Evolutionary conservation across 1,140 invertebrate genomes (phyloP).

Genomic region (Augochlora pura): DNA sequence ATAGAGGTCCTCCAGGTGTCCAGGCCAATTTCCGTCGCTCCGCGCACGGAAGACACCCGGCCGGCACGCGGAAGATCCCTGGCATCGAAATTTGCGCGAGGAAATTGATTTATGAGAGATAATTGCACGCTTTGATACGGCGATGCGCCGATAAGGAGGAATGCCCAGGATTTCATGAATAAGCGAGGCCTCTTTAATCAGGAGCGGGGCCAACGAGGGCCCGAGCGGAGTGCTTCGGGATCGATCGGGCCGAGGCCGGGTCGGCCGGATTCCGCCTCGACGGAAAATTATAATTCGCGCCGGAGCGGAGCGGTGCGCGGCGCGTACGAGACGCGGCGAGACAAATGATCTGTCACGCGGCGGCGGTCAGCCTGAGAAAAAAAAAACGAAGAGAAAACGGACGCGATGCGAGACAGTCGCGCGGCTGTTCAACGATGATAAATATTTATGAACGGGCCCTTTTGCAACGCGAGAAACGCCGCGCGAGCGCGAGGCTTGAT

Average conservation of each 20-base stretch:
- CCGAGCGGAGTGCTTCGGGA: too few species aligned
- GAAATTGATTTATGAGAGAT: constrained; percentile 33
- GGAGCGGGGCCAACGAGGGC: not conserved
- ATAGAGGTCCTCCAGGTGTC: too few species aligned
- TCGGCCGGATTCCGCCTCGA: not conserved
- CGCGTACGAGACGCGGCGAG: not conserved
- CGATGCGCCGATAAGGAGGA: not conserved
- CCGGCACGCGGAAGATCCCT: not conserved
- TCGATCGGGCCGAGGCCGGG: not conserved
- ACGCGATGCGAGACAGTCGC: not conserved
- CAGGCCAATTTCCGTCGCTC: too few species aligned
- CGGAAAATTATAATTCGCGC: constrained; percentile 13
- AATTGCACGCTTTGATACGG: constrained; percentile 10
- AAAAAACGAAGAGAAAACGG: not conserved
- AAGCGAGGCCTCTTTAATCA: not conserved
- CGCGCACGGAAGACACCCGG: too few species aligned
- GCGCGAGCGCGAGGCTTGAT: not conserved
- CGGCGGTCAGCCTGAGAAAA: constrained; percentile 10
- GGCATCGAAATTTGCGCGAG: not conserved
- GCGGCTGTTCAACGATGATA: not conserved
- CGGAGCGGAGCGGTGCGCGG: too few species aligned
- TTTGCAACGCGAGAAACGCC: not conserved
- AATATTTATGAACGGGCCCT: constrained; percentile 25
- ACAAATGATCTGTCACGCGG: constrained; percentile 26
- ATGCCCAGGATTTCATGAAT: not conserved